These are phyloP conservation scores for Chymomyza costata DNA, from an alignment of 1,140 invertebrate genomes.

Conservation along the genomic window DNA sequence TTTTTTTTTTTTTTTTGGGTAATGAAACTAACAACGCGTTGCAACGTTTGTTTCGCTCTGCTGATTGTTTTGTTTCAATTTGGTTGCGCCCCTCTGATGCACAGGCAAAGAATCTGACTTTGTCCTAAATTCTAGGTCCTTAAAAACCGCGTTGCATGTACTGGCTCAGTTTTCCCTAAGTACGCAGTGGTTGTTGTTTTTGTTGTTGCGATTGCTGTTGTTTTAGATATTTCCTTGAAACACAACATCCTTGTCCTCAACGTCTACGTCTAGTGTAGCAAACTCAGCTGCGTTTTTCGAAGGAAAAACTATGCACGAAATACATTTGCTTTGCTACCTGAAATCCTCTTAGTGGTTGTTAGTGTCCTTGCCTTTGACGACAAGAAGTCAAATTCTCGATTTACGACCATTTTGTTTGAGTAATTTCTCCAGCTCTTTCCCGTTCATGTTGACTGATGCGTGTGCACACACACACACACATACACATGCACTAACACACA, in stretches of 20 bases:
- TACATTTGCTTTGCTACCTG: constrained; percentile 44
- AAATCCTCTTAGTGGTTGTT: constrained; percentile 62
- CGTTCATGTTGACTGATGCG: constrained; percentile 37
- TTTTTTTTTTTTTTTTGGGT: too few species aligned
- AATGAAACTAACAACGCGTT: constrained; percentile 69
- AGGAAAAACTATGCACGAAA: constrained; percentile 26
- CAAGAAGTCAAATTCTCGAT: constrained; percentile 75
- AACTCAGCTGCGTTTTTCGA: constrained; percentile 45
- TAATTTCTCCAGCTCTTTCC: constrained; percentile 44
- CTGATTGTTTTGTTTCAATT: constrained; percentile 71
- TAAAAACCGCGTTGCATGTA: not conserved
- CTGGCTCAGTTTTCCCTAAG: constrained; percentile 18
- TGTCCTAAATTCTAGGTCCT: too few species aligned
- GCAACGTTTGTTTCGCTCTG: constrained; percentile 64
- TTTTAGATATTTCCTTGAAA: constrained; percentile 45
- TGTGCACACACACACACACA: constrained; percentile 1
- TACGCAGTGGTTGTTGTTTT: constrained; percentile 20
- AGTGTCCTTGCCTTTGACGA: constrained; percentile 61
- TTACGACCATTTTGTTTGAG: constrained; percentile 74
- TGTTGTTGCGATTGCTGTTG: constrained; percentile 4
- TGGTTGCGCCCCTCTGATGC: constrained; percentile 41
- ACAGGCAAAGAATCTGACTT: constrained; percentile 15
- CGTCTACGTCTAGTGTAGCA: not conserved
- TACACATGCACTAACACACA: not conserved
- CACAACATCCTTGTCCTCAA: too few species aligned